Evolutionary conservation across 2,797 vertebrate genomes (phyloP), one percentile per base, ranked within the genome.

Genomic region (Melopsittacus undulatus): DNA sequence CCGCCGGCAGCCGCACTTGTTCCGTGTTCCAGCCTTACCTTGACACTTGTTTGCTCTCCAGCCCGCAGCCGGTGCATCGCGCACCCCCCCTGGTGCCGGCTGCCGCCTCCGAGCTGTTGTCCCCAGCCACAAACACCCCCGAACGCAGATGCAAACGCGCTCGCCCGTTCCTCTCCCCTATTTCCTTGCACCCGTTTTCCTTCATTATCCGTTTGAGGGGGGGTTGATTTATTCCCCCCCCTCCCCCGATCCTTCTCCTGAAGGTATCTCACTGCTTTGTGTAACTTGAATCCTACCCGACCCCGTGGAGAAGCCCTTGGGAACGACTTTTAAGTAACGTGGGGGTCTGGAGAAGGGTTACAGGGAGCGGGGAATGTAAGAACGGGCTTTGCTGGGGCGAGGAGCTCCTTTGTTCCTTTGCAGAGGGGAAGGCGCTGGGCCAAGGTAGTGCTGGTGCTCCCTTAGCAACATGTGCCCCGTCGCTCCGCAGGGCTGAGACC

Each of bases 391-490:
- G 27, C 70, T 20, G 75, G 36, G 6, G 79, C 34, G 4, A 70
- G 69, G 3, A 20, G 59, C 90, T 34, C 82, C 92, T 93, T 93
- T 96, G 90, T 91, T 96, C 93, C 96, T 95, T 96, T 97, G 81
- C 92, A 84, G 92, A 66, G 0, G 89, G 88, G 93, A 97, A 95
- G 95, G 94, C 87, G 49, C 96, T 89, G 29, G 87, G 96, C 95
- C 56, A 52, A 77, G 92, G 45, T 36, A 77, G 90, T 34, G 77
- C 73, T 78, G 92, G 82, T 61, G 93, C 96, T 95, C 96, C 92
- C 97, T 87, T 98, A 97, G 98, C 98, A 98, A 98, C 98, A 45
- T 97, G 97, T 96, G 95, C 97, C 97, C 92, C 63, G 96, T 97
- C 57, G 46, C 76, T 59, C 86, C 17, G 84, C 97, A 49, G 96